Base-by-base conservation (phyloP, 2,797 vertebrate genomes). In the Mastacembelus armatus region DNA sequence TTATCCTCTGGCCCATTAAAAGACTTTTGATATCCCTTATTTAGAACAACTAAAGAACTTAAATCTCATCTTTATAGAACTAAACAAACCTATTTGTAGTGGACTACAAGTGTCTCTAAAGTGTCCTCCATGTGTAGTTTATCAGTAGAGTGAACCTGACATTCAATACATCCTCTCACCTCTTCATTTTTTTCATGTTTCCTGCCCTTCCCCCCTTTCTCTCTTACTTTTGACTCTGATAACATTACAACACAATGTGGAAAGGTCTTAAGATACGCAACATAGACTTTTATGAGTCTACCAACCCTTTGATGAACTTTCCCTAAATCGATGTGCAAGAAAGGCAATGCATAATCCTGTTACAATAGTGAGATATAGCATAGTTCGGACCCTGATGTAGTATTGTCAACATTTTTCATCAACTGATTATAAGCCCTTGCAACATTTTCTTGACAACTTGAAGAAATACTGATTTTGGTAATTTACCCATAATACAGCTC, bases 261-360 rank as follows among this genome's bases (percentile, higher is more conserved):
- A 74, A 52, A 59, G 74, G 52, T 79, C 68, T 72, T 79, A 73
- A 76, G 89, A 88, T 60, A 91, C 78, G 88, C 81, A 84, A 85
- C 89, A 90, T 88, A 62, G 80, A 89, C 49, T 86, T 90, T 90
- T 88, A 91, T 85, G 83, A 78, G 85, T 91, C 87, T 85, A 79
- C 61, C 84, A 91, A 87, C 89, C 89, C 74, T n/a, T 33, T 89
- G 80, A 79, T 89, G 89, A 92, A 91, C 89, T 90, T 90, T 86
- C 82, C 58, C 74, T 78, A 22, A 51, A 74, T 56, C 68, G 40
- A 52, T 33, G 3, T 36, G 36, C n/a, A n/a, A 59, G 40, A 54
- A 58, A 61, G 47, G 33, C 29, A 61, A 63, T n/a, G 21, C 62
- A 64, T 47, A 42, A 58, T 38, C 47, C 63, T 43, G 18, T 32